Evolutionary conservation across 2,888 invertebrate species (phyloP).

Genomic region (Pachliopta kotzebuea): DNA sequence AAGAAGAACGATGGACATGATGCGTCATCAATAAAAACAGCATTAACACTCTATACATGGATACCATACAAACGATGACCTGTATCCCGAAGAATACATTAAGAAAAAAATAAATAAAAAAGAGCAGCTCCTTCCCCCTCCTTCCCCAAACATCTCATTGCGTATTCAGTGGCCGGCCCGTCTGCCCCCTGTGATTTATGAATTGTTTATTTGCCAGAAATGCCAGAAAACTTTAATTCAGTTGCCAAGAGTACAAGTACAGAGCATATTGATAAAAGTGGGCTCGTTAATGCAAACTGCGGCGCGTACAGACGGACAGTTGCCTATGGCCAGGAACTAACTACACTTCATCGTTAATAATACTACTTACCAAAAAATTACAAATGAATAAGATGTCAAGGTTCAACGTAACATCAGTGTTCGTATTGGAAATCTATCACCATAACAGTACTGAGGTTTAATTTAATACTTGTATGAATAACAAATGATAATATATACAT

Average conservation of each 20-base stretch:
- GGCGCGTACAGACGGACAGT: too few relatives aligned
- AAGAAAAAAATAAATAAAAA: slow-evolving; percentile 50
- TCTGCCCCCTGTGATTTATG: slow-evolving; percentile 70
- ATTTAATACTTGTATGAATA: too few relatives aligned
- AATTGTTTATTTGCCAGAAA: slow-evolving; percentile 58
- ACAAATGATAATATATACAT: too few relatives aligned
- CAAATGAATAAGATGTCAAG: too few relatives aligned
- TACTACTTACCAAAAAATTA: too few relatives aligned
- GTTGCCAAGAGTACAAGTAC: slow-evolving; percentile 56
- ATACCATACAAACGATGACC: slow-evolving; percentile 11
- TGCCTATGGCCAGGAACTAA: too few relatives aligned
- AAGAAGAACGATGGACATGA: too few relatives aligned
- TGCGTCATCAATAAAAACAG: background rate
- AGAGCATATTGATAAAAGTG: slow-evolving; percentile 69
- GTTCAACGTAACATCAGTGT: too few relatives aligned
- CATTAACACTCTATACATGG: slow-evolving; percentile 17
- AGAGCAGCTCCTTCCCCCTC: slow-evolving; percentile 48
- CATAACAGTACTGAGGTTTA: too few relatives aligned
- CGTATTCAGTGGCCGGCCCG: slow-evolving; percentile 63
- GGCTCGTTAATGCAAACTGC: slow-evolving; percentile 43
- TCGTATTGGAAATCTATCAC: too few relatives aligned
- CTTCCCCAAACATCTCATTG: slow-evolving; percentile 67
- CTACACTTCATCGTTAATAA: too few relatives aligned
- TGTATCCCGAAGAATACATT: slow-evolving; percentile 36
- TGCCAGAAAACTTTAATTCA: slow-evolving; percentile 54